A percentile compares a stretch with the other conserved stretches of the same genome.
Evolutionary conservation across 1,140 invertebrate genomes (phyloP).

Genomic region (Brachionus plicatilis): DNA sequence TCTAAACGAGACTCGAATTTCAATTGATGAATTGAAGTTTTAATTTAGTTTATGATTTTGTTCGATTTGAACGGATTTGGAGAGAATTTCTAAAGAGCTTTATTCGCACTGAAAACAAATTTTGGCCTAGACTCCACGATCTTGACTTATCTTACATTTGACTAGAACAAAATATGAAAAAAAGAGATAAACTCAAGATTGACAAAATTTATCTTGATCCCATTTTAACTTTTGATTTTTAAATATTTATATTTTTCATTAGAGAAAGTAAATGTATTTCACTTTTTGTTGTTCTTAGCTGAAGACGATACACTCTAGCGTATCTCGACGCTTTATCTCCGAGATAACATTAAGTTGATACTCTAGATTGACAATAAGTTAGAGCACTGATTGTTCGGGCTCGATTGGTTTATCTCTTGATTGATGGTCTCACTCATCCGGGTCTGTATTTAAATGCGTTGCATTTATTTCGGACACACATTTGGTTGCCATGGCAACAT

Average conservation of each 20-base stretch:
- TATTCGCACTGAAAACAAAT: not conserved
- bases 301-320: not conserved
- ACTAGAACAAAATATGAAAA: not conserved
- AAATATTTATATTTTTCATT: conserved; percentile 25
- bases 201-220: conserved; percentile 12
- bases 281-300: not conserved
- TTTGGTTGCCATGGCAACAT: not conserved
- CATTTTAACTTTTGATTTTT: conserved; percentile 28
- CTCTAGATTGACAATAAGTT: not conserved
- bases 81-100: not conserved
- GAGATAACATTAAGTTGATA: not conserved
- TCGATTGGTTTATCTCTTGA: not conserved
- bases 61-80: conserved; percentile 11
- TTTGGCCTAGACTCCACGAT: not conserved
- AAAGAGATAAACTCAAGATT: not conserved
- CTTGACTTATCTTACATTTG: conserved; percentile 2
- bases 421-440: not conserved
- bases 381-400: not conserved
- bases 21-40: conserved; percentile 32
- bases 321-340: not conserved
- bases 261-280: not conserved
- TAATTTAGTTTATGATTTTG: conserved; percentile 19
- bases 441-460: not conserved
- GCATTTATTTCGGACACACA: not conserved
- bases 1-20: conserved; percentile 1